Evolutionary conservation across 2,113 vertebrate species (phyloP).

Genomic region (Rhinichthys klamathensis): DNA sequence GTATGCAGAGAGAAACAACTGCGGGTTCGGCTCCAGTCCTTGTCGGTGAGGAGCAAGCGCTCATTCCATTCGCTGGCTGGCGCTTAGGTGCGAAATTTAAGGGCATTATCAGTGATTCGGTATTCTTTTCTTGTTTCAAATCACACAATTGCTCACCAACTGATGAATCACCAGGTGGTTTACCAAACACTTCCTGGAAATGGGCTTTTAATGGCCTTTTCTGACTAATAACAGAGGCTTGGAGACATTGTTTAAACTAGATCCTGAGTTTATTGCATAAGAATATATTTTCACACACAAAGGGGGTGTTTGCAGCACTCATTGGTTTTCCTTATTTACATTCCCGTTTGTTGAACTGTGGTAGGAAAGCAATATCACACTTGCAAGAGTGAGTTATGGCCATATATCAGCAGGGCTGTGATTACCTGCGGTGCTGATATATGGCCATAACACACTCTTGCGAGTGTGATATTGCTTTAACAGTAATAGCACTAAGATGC

Average conservation of each 20-base stretch:
- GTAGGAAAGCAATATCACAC: conserved; percentile 9
- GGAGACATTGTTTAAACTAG: not conserved
- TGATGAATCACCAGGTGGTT: no score
- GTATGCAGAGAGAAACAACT: no score
- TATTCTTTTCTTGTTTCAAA: no score
- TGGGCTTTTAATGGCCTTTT: no score
- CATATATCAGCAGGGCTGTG: not conserved
- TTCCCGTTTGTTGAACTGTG: not conserved
- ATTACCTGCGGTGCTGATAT: not conserved
- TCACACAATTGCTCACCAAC: no score
- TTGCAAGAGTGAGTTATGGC: not conserved
- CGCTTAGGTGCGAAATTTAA: no score
- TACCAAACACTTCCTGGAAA: no score
- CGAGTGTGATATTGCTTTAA: not conserved
- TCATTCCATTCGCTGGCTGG: no score
- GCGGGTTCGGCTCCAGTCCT: no score
- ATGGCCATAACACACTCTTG: not conserved
- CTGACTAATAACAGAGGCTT: not conserved
- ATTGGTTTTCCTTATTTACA: conserved; percentile 6
- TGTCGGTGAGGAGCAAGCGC: no score
- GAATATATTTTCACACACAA: not conserved
- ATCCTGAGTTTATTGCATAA: not conserved
- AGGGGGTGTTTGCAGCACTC: not conserved
- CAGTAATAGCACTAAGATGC: not conserved
- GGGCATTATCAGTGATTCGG: no score